Evolutionary conservation across 2,888 invertebrate genomes (phyloP).

Genomic region (Drosophila testacea): DNA sequence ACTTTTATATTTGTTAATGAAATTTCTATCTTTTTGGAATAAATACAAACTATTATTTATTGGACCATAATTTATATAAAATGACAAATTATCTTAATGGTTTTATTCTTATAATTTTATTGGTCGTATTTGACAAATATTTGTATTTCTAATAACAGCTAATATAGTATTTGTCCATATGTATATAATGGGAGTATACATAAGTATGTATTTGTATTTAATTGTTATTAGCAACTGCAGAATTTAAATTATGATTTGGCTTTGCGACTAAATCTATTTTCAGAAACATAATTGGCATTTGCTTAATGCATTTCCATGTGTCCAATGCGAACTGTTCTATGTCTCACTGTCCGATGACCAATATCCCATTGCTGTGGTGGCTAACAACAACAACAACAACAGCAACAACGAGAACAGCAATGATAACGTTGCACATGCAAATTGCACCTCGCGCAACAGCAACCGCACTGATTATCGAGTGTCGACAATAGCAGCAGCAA

Average conservation of each 20-base stretch:
- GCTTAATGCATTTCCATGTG: conserved; percentile 52
- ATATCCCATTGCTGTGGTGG: conserved; percentile 13
- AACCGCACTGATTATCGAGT: conserved; percentile 71
- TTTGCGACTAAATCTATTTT: conserved; percentile 64
- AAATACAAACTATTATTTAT: too few species aligned
- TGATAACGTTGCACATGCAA: conserved; percentile 58
- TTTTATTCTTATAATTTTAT: neutral
- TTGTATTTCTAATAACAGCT: neutral
- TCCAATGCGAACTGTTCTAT: conserved; percentile 2
- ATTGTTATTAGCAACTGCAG: conserved; percentile 44
- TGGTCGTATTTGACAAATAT: neutral
- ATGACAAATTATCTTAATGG: neutral
- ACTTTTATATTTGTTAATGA: too few species aligned
- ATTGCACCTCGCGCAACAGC: conserved; percentile 54
- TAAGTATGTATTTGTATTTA: conserved; percentile 1
- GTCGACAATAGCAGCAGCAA: conserved; percentile 39
- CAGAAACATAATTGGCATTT: conserved; percentile 59
- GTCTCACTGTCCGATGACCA: conserved; percentile 1
- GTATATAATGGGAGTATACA: neutral
- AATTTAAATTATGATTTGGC: conserved; percentile 72
- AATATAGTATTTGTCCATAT: too few species aligned
- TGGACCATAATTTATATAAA: neutral
- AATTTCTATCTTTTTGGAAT: too few species aligned
- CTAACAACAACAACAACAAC: conserved; percentile 18
- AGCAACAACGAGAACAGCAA: neutral